phyloP scores from a whole-genome alignment of 2,888 invertebrate species.

The Nephrotoma flavescens region DNA sequence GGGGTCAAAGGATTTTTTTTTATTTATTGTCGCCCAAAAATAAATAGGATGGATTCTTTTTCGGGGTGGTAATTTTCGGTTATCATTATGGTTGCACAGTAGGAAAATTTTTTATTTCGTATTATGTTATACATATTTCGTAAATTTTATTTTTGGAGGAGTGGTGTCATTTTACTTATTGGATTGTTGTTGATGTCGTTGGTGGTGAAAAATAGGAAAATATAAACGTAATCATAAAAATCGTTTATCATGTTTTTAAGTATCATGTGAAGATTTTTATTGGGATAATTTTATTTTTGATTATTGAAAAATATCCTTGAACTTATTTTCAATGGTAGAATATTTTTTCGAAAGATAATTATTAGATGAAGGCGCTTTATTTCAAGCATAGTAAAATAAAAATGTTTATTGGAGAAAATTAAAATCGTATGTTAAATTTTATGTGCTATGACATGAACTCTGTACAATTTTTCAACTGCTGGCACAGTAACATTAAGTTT shows the following conservation, averaged over 20 bases:
- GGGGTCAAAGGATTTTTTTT: neutral
- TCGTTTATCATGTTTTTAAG: neutral
- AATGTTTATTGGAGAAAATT: neutral
- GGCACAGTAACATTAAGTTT: too few relatives aligned
- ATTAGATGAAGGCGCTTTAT: neutral
- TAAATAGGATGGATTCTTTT: neutral
- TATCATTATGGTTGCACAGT: neutral
- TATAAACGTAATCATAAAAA: neutral
- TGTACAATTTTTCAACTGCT: too few relatives aligned
- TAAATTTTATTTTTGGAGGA: neutral
- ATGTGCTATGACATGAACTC: too few relatives aligned
- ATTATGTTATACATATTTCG: neutral
- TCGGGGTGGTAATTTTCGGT: neutral
- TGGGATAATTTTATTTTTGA: neutral
- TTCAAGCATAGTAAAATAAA: neutral
- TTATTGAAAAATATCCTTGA: neutral
- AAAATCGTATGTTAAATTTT: neutral
- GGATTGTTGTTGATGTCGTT: neutral
- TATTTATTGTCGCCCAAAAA: neutral
- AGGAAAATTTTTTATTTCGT: neutral
- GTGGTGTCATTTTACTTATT: neutral
- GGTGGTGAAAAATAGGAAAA: neutral
- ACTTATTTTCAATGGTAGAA: neutral
- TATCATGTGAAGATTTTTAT: neutral
- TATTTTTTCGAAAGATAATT: neutral